Evolutionary conservation across 2,888 invertebrate genomes (phyloP), one percentile per base, ranked within the genome.

Genomic region (Eustalomyia histrio): DNA sequence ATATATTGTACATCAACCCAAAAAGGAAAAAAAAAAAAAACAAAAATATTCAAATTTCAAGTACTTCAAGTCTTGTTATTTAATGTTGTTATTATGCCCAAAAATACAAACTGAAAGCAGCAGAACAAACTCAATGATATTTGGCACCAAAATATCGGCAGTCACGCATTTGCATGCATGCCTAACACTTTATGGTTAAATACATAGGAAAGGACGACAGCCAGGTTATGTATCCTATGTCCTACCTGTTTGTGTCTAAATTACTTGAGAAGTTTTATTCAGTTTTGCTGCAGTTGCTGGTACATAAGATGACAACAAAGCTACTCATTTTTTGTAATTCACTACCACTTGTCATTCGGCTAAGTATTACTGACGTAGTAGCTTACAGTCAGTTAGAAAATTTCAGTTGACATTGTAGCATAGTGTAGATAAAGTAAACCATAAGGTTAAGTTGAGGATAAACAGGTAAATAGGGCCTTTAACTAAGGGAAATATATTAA

Each of bases 141-240:
- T 80, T 76, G 73, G 10, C 60, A 65, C 55, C 55, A 55, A 74
- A 76, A 74, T 50, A 63, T 52, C 64, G 53, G 69, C 33, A 78
- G 78, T 74, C 78, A 81, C 78, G 81, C 81, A 81, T 74, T 78
- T 50, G 39, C 58, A 35, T 67, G 67, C 39, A 24, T 65, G 75
- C 35, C 47, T 65, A 35, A 58, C 29, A 12, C 65, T 60, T 55
- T 68, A n/a, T 53, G 39, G 3, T 61, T 47, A 50, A 65, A 16
- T 14, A 29, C 29, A 29, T 29, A 4, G 29, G 29, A 29, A 29
- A 24, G 57, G 24, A 64, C 24, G 67, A 16, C 50, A 57, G 61
- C 24, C 14, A 29, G 47, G 43, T 47, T 47, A 14, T 14, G 14
- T 21, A 55, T 55, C 47, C 53, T 72, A 43, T 43, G 14, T 61